Evolutionary conservation across 2,888 invertebrate species (phyloP).

Genomic region (Acrobasis repandana): DNA sequence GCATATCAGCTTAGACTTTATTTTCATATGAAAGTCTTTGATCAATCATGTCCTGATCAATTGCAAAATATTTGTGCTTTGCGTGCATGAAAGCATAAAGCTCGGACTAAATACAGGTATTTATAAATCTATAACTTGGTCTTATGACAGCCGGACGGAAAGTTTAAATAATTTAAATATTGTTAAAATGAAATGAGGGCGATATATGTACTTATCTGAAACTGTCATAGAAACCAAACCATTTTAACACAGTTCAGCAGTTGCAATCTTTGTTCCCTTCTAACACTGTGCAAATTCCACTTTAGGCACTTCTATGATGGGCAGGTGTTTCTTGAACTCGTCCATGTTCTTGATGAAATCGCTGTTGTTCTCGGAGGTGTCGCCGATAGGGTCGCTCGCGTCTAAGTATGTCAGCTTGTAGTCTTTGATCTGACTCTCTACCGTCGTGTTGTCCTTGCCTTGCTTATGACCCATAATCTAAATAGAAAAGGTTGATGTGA

Average conservation of each 20-base stretch:
- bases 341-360: constrained; percentile 59
- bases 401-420: constrained; percentile 55
- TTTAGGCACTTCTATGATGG: constrained; percentile 50
- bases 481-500: neutral
- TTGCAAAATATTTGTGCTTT: too few species aligned
- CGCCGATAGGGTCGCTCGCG: constrained; percentile 49
- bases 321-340: constrained; percentile 50
- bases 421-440: constrained; percentile 33
- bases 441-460: constrained; percentile 34
- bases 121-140: too few species aligned
- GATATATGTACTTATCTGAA: too few species aligned
- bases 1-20: too few species aligned
- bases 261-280: neutral
- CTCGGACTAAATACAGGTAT: too few species aligned
- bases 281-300: constrained; percentile 58
- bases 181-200: too few species aligned
- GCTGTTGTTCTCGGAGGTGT: constrained; percentile 46
- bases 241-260: neutral
- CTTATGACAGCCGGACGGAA: too few species aligned
- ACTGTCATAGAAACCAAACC: too few species aligned
- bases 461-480: constrained; percentile 68
- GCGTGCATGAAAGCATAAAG: too few species aligned
- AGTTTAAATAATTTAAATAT: too few species aligned
- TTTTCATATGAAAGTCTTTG: too few species aligned
- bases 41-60: too few species aligned